Evolutionary conservation across 2,888 invertebrate genomes (phyloP).

Genomic region (Heterodera filipjevi): DNA sequence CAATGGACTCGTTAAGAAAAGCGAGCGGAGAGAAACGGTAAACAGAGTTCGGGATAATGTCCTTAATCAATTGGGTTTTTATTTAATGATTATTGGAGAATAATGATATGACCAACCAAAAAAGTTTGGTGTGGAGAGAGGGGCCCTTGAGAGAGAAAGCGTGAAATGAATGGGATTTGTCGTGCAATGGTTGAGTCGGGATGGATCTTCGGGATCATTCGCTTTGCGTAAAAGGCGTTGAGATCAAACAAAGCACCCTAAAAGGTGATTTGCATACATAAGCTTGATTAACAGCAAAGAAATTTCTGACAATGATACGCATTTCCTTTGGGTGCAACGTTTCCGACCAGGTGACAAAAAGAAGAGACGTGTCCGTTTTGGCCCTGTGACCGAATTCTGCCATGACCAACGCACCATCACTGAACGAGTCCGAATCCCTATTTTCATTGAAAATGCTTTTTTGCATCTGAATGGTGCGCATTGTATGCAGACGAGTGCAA

Average conservation of each 20-base stretch:
- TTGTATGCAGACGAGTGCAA: constrained; percentile 26
- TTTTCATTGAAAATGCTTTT: background rate
- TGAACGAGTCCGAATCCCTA: background rate
- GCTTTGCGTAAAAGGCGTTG: constrained; percentile 41
- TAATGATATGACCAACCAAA: background rate
- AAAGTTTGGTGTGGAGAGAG: background rate
- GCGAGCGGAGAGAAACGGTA: constrained; percentile 32
- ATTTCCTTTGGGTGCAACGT: background rate
- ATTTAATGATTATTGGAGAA: no score
- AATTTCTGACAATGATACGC: constrained; percentile 11
- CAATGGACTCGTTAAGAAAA: constrained; percentile 33
- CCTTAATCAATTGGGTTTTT: no score
- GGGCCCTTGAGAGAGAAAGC: constrained; percentile 24
- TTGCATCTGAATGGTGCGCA: constrained; percentile 28
- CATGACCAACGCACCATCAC: background rate
- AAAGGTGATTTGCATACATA: no score
- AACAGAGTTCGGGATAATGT: constrained; percentile 14
- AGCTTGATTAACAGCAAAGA: no score
- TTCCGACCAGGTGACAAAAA: constrained; percentile 29
- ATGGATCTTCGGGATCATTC: constrained; percentile 21
- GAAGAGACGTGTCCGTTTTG: constrained; percentile 28
- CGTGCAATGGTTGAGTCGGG: constrained; percentile 32
- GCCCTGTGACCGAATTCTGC: background rate
- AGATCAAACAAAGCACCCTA: constrained; percentile 41
- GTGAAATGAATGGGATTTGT: constrained; percentile 34